Evolutionary conservation across 2,797 vertebrate genomes (phyloP), one percentile per base, ranked within the genome.

Genomic region (Ara ararauna): DNA sequence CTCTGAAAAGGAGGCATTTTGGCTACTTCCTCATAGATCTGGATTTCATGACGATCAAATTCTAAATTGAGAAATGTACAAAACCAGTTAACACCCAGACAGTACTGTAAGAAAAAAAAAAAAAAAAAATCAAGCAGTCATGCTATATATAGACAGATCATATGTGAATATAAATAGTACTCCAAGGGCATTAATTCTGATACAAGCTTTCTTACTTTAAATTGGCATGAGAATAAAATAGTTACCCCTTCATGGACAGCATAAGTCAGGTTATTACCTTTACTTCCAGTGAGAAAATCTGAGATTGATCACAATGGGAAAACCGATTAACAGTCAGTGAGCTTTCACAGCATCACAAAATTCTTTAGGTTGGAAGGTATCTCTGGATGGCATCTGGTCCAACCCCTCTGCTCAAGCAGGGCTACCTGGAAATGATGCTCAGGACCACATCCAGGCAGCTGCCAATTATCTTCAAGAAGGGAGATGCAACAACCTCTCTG

Each of bases 1-100:
- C 99, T 99, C 97, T 99, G 99, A 97, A 99, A 99, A 1, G 99
- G 99, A 66, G 99, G 99, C 99, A 99, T 99, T 97, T 98, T 99
- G 70, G 99, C 98, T 66, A 99, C 99, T 94, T 99, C 99, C 94
- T 99, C 99, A 74, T 99, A 99, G 84, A 99, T 99, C 98, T 99
- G 99, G 91, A 99, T 99, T 97, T 99, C 99, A 93, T 99, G 99
- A 17, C 99, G 99, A 97, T 99, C 99, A 98, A 99, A 99, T 97
- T 99, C 99, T 99, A 95, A 68, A 95, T 62, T 65, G 30, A 96
- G 70, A 95, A 94, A 87, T 4, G 13, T 48, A 79, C 26, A 92
- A 91, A 87, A 53, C 26, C 2, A 42, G 79, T 88, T 87, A 60
- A 93, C 15, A 85, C 24, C 36, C 15, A 40, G 47, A 61, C 47